These are phyloP conservation scores for Drosophila pectinifera DNA, from an alignment of 1,140 invertebrate species.

Conservation along the genomic window DNA sequence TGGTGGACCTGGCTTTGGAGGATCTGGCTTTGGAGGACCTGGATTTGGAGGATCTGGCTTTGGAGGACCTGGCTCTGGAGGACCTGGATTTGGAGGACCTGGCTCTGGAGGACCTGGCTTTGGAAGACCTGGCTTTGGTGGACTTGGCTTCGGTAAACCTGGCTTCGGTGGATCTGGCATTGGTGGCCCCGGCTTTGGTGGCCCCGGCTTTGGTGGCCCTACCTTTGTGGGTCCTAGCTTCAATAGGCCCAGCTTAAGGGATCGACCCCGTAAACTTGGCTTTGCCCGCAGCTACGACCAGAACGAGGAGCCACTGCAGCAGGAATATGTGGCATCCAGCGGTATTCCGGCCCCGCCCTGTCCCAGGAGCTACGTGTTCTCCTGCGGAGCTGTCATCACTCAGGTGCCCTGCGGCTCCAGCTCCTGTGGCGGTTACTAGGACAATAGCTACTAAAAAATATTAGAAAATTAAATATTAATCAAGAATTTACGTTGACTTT, in stretches of 20 bases:
- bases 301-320: slow-evolving; percentile 1
- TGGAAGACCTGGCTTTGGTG: not conserved
- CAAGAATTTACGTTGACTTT: not conserved
- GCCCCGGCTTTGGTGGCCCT: slow-evolving; percentile 4
- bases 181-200: not conserved
- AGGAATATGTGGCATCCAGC: not conserved
- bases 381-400: slow-evolving; percentile 23
- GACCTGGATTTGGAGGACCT: slow-evolving; percentile 10
- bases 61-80: not conserved
- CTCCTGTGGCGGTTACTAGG: slow-evolving; percentile 4
- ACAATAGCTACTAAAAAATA: not conserved
- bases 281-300: slow-evolving; percentile 21
- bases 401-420: slow-evolving; percentile 11
- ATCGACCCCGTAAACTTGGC: not conserved
- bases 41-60: not conserved
- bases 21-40: not conserved
- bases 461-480: not conserved
- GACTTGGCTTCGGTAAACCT: slow-evolving; percentile 6
- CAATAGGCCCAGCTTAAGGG: no score
- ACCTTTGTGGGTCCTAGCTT: not conserved
- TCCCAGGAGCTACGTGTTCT: slow-evolving; percentile 7
- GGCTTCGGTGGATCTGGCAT: slow-evolving; percentile 7
- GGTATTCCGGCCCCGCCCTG: slow-evolving; percentile 4
- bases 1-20: not conserved
- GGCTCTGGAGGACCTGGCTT: slow-evolving; percentile 5